Percentiles rank a stretch among this genome's conserved stretches.
These are phyloP conservation scores for Lasioglossum calceatum DNA, from an alignment of 2,888 invertebrate species.

Conservation along the genomic window DNA sequence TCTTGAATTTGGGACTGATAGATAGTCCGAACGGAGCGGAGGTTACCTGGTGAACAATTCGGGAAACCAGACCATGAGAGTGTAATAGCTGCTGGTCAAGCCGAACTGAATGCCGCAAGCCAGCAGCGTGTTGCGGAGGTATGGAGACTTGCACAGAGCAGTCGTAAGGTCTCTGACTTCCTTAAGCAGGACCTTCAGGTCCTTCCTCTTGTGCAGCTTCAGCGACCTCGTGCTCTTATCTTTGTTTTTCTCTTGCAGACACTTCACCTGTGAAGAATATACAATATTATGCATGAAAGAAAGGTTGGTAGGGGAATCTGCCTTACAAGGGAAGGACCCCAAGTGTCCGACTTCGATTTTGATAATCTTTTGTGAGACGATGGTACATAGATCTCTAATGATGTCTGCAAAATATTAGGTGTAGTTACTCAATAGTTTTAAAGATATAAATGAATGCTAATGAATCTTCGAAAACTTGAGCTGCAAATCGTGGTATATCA, in stretches of 20 bases:
- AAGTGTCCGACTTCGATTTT: no score
- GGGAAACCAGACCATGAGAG: conserved; percentile 96
- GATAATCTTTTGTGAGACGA: no score
- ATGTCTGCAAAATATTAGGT: no score
- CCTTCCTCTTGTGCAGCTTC: conserved; percentile 90
- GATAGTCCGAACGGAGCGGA: not conserved
- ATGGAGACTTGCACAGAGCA: conserved; percentile 90
- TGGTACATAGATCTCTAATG: no score
- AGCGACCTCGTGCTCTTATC: conserved; percentile 89
- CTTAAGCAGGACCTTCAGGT: conserved; percentile 88
- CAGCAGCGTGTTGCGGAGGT: conserved; percentile 90
- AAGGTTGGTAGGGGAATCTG: no score
- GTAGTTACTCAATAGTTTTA: no score
- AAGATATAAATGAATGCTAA: no score
- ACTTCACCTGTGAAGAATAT: conserved; percentile 86
- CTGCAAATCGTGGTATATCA: no score
- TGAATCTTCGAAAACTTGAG: no score
- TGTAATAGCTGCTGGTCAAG: conserved; percentile 94
- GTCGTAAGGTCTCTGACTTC: conserved; percentile 92
- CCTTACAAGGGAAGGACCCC: no score
- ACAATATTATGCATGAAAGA: not conserved
- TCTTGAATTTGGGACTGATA: not conserved
- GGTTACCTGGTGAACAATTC: conserved; percentile 88
- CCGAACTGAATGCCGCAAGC: conserved; percentile 94
- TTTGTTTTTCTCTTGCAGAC: conserved; percentile 89